Evolutionary conservation across 35 echinoderm and acorn worm species (phyloP), one percentile per base, ranked within the genome.

Genomic region (Apostichopus japonicus): DNA sequence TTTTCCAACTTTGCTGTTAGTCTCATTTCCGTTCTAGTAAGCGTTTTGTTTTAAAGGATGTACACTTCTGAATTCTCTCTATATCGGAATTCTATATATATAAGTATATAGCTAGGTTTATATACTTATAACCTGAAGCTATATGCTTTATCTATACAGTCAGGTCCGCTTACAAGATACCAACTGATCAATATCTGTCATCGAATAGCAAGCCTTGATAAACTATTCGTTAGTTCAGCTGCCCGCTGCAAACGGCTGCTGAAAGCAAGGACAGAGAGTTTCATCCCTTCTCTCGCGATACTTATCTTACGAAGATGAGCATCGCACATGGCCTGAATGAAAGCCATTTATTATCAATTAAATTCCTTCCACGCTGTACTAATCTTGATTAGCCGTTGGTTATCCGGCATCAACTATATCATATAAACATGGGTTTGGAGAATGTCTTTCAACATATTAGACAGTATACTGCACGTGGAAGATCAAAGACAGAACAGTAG

Each of bases 131-230:
- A 44, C 33, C 33, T 44, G 33, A 44, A 44, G 33, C 33, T 44
- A 44, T 44, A 44, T 44, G 33, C 33, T 44, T 44, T 44, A 44
- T 44, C 33, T 44, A 44, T 44, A 44, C 33, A 44, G 54, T 24
- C n/a, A 54, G 79, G 33, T 83, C 13, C 54, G 79, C 79, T 33
- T 83, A 83, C 51, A n/a, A 67, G 79, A 33, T 33, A 83, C 63
- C 63, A 3, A 16, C 79, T 53, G 79, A 83, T 83, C 79, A 56
- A 83, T 83, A 83, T 16, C 79, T 83, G 52, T 83, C 79, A 83
- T 55, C 51, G 44, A 2, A 16, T 14, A 55, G 8, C 6, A 44
- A 54, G 6, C 52, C 33, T 55, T 55, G 79, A 83, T 83, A 54
- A 83, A 55, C 52, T 52, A 16, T 33, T 54, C 54, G 79, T 83